Base-by-base conservation (phyloP, 64 coral and sea anemone species). In the Pocillopora damicornis region DNA sequence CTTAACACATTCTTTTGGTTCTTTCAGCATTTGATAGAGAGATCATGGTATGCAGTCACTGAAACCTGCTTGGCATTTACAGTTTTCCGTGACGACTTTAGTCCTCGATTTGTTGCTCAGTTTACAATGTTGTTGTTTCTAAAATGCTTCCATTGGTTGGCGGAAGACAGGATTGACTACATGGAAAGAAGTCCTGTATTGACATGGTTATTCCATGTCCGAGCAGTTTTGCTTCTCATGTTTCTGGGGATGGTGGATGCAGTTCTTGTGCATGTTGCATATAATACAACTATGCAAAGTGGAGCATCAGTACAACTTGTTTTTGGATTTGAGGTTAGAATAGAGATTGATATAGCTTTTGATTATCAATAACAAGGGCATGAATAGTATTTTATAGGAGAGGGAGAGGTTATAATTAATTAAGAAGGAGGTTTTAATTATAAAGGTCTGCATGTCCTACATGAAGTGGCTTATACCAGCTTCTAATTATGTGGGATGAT, bases 11-110 rank as follows among this genome's bases (percentile, higher is more conserved):
- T 67, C 16, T 73, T 13, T 62, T 65, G 79, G 20, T 93, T 85
- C 17, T 92, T 94, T 77, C 68, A 98, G 96, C 96, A 98, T 95
- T 81, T 98, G 38, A 98, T 98, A 26, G 96, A 98, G 66, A 92
- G 96, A 88, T 98, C 96, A n/a, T 98, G 96, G 96, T 98, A 98
- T 85, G 96, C 96, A 79, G 96, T 98, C 37, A 98, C 96, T 59
- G 96, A 98, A 84, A 98, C 96, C 34, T 98, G 96, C 63, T 79
- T 98, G 77, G 96, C 96, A 37, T 98, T 98, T 66, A 98, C 96
- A 59, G 96, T 98, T 59, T 98, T 98, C 62, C 90, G 96, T 73
- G 96, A 98, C 90, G 93, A 98, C 73, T 98, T 98, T 78, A 98
- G 96, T 75, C 96, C 96, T 60, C 89, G 93, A 35, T 98, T 98